These are phyloP conservation scores for Dasysyrphus albostriatus DNA, from an alignment of 2,888 invertebrate species.

Conservation along the genomic window DNA sequence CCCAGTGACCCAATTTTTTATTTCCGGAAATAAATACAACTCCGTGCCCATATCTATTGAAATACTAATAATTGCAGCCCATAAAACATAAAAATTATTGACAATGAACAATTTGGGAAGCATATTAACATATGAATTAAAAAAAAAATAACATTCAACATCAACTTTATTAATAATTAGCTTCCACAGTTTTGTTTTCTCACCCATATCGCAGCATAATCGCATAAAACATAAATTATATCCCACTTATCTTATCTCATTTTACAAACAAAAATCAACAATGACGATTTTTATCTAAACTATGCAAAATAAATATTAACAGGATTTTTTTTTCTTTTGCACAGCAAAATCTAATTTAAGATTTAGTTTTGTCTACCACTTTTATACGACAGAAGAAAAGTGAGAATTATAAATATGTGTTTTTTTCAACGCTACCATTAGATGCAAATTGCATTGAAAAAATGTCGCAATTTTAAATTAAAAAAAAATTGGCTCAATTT, in stretches of 20 bases:
- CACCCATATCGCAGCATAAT: neutral
- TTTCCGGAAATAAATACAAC: too few species aligned
- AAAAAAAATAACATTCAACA: neutral
- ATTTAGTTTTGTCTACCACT: constrained; percentile 18
- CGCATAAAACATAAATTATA: neutral
- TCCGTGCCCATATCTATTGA: too few species aligned
- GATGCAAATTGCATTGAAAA: constrained; percentile 41
- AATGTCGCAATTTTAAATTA: constrained; percentile 53
- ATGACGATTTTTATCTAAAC: neutral
- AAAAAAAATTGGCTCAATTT: constrained; percentile 65
- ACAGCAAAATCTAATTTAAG: constrained; percentile 51
- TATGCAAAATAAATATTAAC: neutral
- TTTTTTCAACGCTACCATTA: constrained; percentile 7
- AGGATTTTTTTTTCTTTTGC: constrained; percentile 2
- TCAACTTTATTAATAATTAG: neutral
- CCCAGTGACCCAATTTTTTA: neutral
- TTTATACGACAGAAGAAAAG: constrained; percentile 12
- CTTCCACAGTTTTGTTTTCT: neutral
- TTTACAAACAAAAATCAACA: neutral
- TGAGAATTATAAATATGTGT: constrained; percentile 36
- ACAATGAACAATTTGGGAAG: neutral
- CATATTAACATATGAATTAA: too few species aligned
- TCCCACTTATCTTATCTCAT: neutral
- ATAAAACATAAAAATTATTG: too few species aligned
- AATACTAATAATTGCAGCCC: too few species aligned